A percentile compares a stretch with the other conserved stretches of the same genome.
phyloP scores from a whole-genome alignment of 2,797 vertebrate species.

The Tiaroga cobitis region DNA sequence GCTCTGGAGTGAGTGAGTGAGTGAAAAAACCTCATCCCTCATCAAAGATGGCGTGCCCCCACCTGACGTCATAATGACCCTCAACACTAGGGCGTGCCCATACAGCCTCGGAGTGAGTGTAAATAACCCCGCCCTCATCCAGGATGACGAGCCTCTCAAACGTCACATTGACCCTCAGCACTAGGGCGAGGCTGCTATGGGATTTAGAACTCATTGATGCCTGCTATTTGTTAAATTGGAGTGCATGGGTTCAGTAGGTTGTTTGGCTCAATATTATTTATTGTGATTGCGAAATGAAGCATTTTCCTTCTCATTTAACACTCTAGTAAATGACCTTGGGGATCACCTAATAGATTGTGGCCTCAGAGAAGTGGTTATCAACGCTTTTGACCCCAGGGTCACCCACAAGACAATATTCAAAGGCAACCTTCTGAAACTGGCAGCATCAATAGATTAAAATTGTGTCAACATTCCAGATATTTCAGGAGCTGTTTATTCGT shows the following conservation, averaged over 20 bases:
- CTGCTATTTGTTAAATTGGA: not conserved
- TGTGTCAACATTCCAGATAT: too few species aligned
- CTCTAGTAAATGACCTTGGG: not conserved
- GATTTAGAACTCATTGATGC: not conserved
- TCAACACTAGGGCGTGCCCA: constrained; percentile 45
- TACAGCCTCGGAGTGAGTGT: constrained; percentile 67
- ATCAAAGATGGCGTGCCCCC: constrained; percentile 55
- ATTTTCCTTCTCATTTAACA: not conserved
- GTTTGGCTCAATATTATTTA: not conserved
- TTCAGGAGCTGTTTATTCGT: not conserved
- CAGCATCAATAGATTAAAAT: not conserved
- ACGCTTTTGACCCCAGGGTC: not conserved
- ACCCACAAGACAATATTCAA: not conserved
- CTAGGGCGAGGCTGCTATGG: constrained; percentile 16
- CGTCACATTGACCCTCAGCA: constrained; percentile 30
- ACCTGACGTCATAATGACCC: constrained; percentile 36
- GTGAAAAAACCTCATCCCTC: constrained; percentile 18
- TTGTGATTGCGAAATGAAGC: not conserved
- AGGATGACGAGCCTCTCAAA: constrained; percentile 30
- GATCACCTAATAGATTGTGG: not conserved
- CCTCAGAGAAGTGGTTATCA: not conserved
- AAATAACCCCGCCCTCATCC: constrained; percentile 32
- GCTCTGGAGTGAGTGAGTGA: constrained; percentile 12
- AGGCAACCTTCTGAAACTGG: not conserved
- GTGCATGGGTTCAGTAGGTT: not conserved